These are phyloP conservation scores for Basileuterus tristriatus DNA, from an alignment of 2,797 vertebrate genomes.

Conservation along the genomic window DNA sequence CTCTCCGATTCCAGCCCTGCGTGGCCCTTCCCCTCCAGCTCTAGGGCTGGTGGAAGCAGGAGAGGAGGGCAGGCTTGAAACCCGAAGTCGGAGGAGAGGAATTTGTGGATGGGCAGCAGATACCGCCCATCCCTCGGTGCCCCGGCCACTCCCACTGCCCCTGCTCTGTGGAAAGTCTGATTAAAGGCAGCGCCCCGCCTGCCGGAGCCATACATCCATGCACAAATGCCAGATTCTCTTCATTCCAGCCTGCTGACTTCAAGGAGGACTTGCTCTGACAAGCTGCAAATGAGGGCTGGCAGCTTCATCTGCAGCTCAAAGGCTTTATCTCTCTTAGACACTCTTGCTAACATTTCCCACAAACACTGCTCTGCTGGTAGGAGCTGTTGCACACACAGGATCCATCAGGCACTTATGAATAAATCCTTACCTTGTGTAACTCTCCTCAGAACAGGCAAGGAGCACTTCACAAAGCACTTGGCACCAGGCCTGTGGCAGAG, in stretches of 20 bases:
- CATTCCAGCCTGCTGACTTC: constrained; percentile 76
- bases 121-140: background rate
- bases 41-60: background rate
- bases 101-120: background rate
- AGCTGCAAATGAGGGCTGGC: constrained; percentile 50
- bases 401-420: background rate
- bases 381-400: constrained; percentile 6
- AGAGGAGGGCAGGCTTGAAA: background rate
- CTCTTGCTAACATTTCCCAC: constrained; percentile 32
- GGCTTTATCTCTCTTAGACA: constrained; percentile 50
- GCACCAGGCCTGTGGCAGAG: background rate
- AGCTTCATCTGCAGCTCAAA: constrained; percentile 35
- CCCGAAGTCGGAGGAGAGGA: background rate
- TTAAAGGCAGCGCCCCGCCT: constrained; percentile 14
- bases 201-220: constrained; percentile 9
- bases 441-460: background rate
- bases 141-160: background rate
- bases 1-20: background rate
- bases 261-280: constrained; percentile 64
- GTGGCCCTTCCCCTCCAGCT: background rate
- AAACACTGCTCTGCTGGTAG: constrained; percentile 26
- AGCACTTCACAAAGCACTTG: background rate
- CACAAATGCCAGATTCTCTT: constrained; percentile 73
- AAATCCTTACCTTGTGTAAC: constrained; percentile 42
- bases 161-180: constrained; percentile 22